Percentiles rank a stretch among this genome's conserved stretches.
phyloP scores from a whole-genome alignment of 2,113 vertebrate species.

The Trogon melanurus region DNA sequence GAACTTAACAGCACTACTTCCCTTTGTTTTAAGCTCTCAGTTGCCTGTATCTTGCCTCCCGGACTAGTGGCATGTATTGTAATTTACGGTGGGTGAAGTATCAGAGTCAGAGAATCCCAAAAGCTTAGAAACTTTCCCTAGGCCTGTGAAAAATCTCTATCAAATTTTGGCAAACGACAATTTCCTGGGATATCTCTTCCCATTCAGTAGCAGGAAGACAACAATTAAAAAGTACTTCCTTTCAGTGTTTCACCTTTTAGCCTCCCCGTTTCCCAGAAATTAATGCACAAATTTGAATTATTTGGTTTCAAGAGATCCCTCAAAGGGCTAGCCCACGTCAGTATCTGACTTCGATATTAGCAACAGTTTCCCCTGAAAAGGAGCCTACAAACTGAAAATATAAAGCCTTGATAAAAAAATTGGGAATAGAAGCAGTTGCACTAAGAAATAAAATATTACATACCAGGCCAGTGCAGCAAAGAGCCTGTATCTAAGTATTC shows the following conservation, averaged over 20 bases:
- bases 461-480: background rate
- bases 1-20: background rate
- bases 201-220: background rate
- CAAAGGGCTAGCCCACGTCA: background rate
- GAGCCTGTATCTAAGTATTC: background rate
- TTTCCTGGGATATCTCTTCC: background rate
- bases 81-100: background rate
- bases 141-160: background rate
- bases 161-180: background rate
- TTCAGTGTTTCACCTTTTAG: background rate
- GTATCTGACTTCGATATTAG: background rate
- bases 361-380: background rate
- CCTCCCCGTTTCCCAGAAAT: background rate
- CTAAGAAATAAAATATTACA: background rate
- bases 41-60: background rate
- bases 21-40: slow-evolving; percentile 16
- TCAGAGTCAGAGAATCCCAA: background rate
- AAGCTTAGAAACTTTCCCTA: background rate
- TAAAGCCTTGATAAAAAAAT: background rate
- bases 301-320: background rate
- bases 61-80: background rate
- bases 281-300: background rate
- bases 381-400: background rate
- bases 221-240: background rate
- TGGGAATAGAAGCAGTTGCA: background rate